Evolutionary conservation across 1,140 invertebrate genomes (phyloP), one percentile per base, ranked within the genome.

Genomic region (Drosophila sp.): DNA sequence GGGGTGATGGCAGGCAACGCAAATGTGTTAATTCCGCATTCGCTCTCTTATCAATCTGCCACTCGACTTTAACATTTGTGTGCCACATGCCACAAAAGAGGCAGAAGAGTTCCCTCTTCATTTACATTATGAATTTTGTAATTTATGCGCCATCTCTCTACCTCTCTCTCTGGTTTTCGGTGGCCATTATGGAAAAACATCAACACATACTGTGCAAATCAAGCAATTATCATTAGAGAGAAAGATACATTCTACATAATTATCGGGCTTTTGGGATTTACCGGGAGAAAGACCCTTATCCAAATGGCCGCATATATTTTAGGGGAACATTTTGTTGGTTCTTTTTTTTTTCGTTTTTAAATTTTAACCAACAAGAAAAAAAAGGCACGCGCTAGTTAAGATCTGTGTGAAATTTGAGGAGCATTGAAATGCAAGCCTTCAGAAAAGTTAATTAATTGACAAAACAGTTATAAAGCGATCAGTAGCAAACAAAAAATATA

Each of bases 191-290:
- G 84, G 23, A 27, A 72, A 87, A 87, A 87, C 80, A 89, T 87
- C 79, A 83, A 83, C 84, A 87, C 72, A 89, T 80, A 72, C 79
- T 83, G 83, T 80, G 84, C 76, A 89, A 87, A 87, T 87, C 83
- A 89, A 87, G 84, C 81, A 89, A 87, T 87, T 87, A 87, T 74
- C 79, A 72, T 69, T 71, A 75, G 60, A 87, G 66, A 87, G 7
- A n/a, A 23, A 50, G 44, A 50, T 7, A 87, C 64, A 74, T 83
- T 84, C 76, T 69, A 77, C 83, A 76, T 83, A 87, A 87, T 87
- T 89, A 87, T 87, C 84, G 72, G 69, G 64, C 62, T 64, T 70
- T 79, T 71, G 66, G 72, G 77, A 67, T 72, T 80, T 60, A 44
- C 60, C 33, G 58, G 74, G 66, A 27, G 7, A 27, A 27, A 50